Evolutionary conservation across 2,113 vertebrate species (phyloP), one percentile per base, ranked within the genome.

Genomic region (Nerophis lumbriciformis): DNA sequence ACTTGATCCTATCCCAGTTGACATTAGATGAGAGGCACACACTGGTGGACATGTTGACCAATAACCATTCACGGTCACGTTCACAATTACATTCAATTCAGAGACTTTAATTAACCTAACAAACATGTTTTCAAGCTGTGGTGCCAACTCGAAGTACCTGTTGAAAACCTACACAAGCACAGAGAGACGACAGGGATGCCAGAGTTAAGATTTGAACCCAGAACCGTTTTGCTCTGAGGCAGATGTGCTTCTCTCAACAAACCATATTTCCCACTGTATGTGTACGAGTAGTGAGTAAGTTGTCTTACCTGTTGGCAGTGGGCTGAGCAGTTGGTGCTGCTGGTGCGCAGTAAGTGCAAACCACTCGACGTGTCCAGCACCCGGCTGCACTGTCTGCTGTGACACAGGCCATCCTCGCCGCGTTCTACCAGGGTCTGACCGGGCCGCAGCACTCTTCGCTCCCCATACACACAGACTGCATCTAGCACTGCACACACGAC

Each of bases 391-490:
- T 90, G 87, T 16, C 90, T 88, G 65, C 92, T 87, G 66, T 72
- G 88, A 76, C 96, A 99, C 78, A 93, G 59, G 2, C 94, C 94
- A 0, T 90, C 90, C 0, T 88, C 81, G 0, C 87, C 88, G 56
- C 90, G 94, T 59, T 98, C 94, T 56, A 97, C 82, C 4, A 99
- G 90, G 0, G 86, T 93, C 88, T 99, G 97, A 65, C 97, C 95
- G 0, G 95, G 97, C 61, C 88, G 90, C 82, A 98, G 84, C 66
- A 96, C 87, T 0, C 94, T 94, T 6, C 90, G 87, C 65, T 94
- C 92, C 0, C 85, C 88, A 54, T 91, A 93, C 71, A 98, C 81
- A 73, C 97, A 99, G 73, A 98, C 96, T 0, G 91, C 90, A 67
- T 95, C 94, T 50, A 90, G 93, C 82, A 93, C 97, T 98, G 83